A percentile compares a stretch with the other conserved stretches of the same genome.
phyloP scores from a whole-genome alignment of 2,888 invertebrate genomes.

The Amiota mariae region DNA sequence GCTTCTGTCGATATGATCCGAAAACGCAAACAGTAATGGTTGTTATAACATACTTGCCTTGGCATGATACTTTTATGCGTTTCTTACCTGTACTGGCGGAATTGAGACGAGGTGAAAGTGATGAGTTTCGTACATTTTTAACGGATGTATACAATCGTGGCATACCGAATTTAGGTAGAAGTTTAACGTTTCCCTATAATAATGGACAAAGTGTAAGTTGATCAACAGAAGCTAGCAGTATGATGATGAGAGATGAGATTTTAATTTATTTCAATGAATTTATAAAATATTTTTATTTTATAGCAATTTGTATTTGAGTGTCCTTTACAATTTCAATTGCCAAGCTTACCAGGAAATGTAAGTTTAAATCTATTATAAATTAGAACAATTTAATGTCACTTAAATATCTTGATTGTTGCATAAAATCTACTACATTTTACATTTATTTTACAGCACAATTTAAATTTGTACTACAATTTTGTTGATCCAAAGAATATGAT shows the following conservation, averaged over 20 bases:
- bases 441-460: constrained; percentile 85
- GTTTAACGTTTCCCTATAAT: constrained; percentile 78
- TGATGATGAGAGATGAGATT: constrained; percentile 48
- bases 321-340: constrained; percentile 87
- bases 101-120: constrained; percentile 62
- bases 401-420: too few species aligned
- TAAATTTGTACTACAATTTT: constrained; percentile 98
- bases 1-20: constrained; percentile 96
- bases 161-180: constrained; percentile 81
- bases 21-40: constrained; percentile 89
- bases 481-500: constrained; percentile 96
- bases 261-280: not conserved
- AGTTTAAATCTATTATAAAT: constrained; percentile 68
- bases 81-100: constrained; percentile 69
- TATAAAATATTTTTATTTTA: constrained; percentile 68
- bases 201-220: constrained; percentile 77
- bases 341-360: constrained; percentile 97
- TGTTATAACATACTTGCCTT: constrained; percentile 91
- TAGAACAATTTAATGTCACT: not conserved
- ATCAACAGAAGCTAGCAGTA: constrained; percentile 58
- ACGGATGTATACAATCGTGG: constrained; percentile 80
- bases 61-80: constrained; percentile 93
- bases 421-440: not conserved
- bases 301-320: constrained; percentile 87
- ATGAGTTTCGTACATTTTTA: constrained; percentile 76